phyloP scores from a whole-genome alignment of 2,113 vertebrate genomes.

The Saccopteryx bilineata region DNA sequence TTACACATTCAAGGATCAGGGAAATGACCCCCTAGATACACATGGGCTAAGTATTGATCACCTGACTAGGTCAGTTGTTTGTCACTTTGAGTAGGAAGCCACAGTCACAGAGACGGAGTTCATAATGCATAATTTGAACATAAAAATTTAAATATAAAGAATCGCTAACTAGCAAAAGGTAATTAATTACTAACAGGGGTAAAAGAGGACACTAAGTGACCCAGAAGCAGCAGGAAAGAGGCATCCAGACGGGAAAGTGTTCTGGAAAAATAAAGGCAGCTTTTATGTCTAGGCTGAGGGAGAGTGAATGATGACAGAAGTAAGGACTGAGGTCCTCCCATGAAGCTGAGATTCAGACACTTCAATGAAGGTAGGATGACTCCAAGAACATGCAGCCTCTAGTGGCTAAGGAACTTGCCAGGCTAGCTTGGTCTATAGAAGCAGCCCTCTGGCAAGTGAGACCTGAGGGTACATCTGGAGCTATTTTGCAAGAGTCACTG shows the following conservation, averaged over 20 bases:
- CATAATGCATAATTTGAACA: neutral
- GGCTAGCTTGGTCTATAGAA: neutral
- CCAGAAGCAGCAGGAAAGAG: neutral
- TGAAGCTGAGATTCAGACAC: neutral
- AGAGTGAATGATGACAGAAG: neutral
- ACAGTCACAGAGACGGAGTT: neutral
- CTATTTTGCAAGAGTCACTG: neutral
- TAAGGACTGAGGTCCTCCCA: neutral
- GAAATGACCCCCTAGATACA: neutral
- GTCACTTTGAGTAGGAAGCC: neutral
- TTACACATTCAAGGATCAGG: neutral
- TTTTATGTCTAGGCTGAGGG: neutral
- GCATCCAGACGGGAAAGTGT: neutral
- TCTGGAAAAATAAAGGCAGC: neutral
- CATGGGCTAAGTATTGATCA: neutral
- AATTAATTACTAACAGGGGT: neutral
- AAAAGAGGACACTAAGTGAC: neutral
- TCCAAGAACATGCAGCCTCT: neutral
- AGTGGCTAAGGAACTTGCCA: neutral
- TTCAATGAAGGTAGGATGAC: neutral
- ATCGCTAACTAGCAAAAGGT: neutral
- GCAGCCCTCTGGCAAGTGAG: neutral
- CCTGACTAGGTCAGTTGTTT: neutral
- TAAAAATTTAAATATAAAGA: slow-evolving; percentile 1
- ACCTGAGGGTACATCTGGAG: neutral